Evolutionary conservation across 2,113 vertebrate genomes (phyloP), one percentile per base, ranked within the genome.

Genomic region (Penelope pileata): DNA sequence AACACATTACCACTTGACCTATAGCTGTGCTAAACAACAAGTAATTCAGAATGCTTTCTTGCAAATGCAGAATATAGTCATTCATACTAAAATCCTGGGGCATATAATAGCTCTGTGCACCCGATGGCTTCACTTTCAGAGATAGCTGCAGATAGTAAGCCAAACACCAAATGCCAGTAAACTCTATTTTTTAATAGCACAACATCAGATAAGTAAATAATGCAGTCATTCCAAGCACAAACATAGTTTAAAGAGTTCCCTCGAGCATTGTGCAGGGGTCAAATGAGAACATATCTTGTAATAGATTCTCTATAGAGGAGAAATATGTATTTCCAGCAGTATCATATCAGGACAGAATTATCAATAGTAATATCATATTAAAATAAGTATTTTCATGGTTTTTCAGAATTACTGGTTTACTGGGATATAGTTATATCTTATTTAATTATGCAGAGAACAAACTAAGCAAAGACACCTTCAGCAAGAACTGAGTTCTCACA

Each of bases 111-210:
- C 24, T 67, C 42, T 54, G 6, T 67, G 27, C 12, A 63, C 6
- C 16, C 51, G 54, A 6, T 23, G 9, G 29, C 26, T 68, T 86
- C 19, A n/a, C 14, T 59, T 56, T 18, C 43, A 34, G 30, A 67
- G 4, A n/a, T n/a, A n/a, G n/a, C n/a, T 53, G 12, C 9, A n/a
- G n/a, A n/a, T 48, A 26, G 27, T 7, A 24, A 90, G 38, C 16
- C 26, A 74, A 4, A 3, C 51, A 54, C 4, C 34, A 75, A 54
- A 38, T n/a, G 4, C 34, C 5, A 36, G 30, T 21, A 64, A 34
- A 30, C 7, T 3, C 21, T 32, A 7, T n/a, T n/a, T 32, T 40
- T 38, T 38, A 7, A 47, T 12, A 10, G 0, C 9, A 15, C 3
- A 47, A 48, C 54, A 38, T 81, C 53, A 56, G 91, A 69, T 38